Conservation (phyloP, 2,888 invertebrate species). For the Cataglyphis altisquamis region DNA sequence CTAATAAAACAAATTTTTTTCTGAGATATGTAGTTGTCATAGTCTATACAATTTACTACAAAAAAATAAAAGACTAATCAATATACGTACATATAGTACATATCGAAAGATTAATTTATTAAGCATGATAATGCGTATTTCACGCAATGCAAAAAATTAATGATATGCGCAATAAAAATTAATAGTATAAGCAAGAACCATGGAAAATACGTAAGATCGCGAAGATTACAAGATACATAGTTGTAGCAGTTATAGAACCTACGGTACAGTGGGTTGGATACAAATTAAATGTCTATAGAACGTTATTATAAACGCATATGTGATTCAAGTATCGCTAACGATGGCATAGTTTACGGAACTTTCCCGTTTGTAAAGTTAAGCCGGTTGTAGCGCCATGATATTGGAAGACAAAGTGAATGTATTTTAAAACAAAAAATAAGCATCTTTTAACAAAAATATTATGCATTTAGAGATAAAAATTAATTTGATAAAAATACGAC, state of each 20-base stretch:
- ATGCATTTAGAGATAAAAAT: background rate
- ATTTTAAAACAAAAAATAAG: conserved; percentile 7
- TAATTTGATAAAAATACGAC: background rate
- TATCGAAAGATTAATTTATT: background rate
- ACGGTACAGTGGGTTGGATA: background rate
- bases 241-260: conserved; percentile 21
- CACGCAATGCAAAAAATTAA: background rate
- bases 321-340: conserved; percentile 46
- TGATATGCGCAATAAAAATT: conserved; percentile 17
- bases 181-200: background rate
- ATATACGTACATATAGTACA: no score
- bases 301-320: conserved; percentile 25
- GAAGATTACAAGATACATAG: conserved; percentile 18
- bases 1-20: background rate
- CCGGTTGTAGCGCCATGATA: conserved; percentile 22
- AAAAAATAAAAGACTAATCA: background rate
- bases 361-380: conserved; percentile 33
- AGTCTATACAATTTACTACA: background rate
- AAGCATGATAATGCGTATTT: background rate
- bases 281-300: conserved; percentile 36
- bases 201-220: conserved; percentile 3
- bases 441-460: background rate
- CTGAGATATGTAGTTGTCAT: background rate
- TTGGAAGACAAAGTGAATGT: conserved; percentile 39
- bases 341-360: conserved; percentile 49